Evolutionary conservation across 1,140 invertebrate genomes (phyloP).

Genomic region (Calephelis nemesis): DNA sequence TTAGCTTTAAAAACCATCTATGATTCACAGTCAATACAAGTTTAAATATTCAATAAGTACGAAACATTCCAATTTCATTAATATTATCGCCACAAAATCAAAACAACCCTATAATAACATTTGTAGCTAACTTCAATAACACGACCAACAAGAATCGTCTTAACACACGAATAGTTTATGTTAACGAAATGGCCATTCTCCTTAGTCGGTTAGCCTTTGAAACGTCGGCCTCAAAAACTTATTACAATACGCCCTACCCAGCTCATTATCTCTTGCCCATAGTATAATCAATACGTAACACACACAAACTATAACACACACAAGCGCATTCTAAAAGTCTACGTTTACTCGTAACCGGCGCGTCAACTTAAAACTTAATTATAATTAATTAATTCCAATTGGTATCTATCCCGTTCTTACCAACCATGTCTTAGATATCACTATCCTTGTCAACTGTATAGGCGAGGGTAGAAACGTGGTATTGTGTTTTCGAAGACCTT

Average conservation of each 20-base stretch:
- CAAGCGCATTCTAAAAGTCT: constrained; percentile 72
- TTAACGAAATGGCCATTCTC: constrained; percentile 10
- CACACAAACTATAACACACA: constrained; percentile 62
- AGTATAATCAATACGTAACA: constrained; percentile 73
- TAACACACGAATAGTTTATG: not conserved
- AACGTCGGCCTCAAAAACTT: constrained; percentile 68
- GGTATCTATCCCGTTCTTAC: constrained; percentile 66
- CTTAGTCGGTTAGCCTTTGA: constrained; percentile 35
- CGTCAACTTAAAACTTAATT: constrained; percentile 89
- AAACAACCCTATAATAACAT: constrained; percentile 15
- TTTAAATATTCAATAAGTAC: constrained; percentile 16
- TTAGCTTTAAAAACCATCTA: no score
- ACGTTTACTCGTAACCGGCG: constrained; percentile 76
- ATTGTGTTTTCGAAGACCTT: constrained; percentile 78
- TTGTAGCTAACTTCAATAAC: constrained; percentile 16
- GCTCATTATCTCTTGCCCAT: constrained; percentile 76
- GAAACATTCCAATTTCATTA: constrained; percentile 12
- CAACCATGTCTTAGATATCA: constrained; percentile 51
- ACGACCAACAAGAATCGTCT: not conserved
- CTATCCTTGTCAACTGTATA: constrained; percentile 51
- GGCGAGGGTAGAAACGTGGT: constrained; percentile 62
- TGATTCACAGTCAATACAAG: not conserved
- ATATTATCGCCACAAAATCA: constrained; percentile 8
- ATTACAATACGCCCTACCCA: constrained; percentile 69
- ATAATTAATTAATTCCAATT: constrained; percentile 87